phyloP scores from a whole-genome alignment of 2,888 invertebrate genomes.

The Lasioglossum calceatum region DNA sequence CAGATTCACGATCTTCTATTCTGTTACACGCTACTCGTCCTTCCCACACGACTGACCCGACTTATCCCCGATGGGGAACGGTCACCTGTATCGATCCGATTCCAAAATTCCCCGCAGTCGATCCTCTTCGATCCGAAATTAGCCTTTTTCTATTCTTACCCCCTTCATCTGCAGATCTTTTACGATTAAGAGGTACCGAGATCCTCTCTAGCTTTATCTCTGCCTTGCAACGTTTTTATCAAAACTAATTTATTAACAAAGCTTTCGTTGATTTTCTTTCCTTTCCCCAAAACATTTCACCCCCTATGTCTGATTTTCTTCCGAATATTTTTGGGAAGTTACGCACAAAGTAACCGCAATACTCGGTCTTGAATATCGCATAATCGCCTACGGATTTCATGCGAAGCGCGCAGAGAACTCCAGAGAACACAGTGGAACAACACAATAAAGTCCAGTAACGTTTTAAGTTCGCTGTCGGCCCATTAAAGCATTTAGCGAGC shows the following conservation, averaged over 20 bases:
- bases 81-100: not conserved
- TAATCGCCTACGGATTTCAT: not conserved
- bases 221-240: no score
- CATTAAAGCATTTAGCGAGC: slow-evolving; percentile 1
- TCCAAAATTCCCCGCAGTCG: not conserved
- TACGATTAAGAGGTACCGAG: no score
- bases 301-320: no score
- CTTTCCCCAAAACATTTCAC: no score
- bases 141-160: not conserved
- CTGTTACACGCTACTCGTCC: slow-evolving; percentile 37
- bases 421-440: not conserved
- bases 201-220: no score
- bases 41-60: not conserved
- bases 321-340: no score
- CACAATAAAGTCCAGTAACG: not conserved
- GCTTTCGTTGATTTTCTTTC: no score
- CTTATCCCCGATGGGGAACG: slow-evolving; percentile 18
- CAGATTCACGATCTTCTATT: slow-evolving; percentile 45
- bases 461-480: slow-evolving; percentile 1
- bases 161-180: no score
- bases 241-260: no score
- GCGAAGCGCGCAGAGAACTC: not conserved
- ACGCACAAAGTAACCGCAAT: not conserved
- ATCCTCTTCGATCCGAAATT: not conserved
- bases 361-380: not conserved